Percentiles rank a stretch among this genome's conserved stretches.
phyloP scores from a whole-genome alignment of 2,797 vertebrate species.

The Sebastes iracundus region DNA sequence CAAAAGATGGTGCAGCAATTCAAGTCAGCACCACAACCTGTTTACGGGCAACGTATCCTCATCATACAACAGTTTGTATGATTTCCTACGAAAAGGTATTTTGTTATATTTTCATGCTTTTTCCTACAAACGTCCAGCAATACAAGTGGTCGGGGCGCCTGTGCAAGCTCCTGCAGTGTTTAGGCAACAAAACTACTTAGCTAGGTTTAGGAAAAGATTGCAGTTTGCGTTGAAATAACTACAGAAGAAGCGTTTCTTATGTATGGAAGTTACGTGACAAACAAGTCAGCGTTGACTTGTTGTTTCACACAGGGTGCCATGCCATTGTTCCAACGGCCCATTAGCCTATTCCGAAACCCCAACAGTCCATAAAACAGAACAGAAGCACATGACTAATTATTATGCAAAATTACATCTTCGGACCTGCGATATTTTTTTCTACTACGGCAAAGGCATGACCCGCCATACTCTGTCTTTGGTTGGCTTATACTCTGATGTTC shows the following conservation, averaged over 20 bases:
- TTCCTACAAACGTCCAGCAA: background rate
- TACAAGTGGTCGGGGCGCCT: background rate
- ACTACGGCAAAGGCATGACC: too few relatives aligned
- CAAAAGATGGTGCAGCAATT: background rate
- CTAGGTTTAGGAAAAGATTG: background rate
- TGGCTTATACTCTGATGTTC: too few relatives aligned
- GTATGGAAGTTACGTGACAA: background rate
- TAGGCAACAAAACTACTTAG: background rate
- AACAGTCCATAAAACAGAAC: too few relatives aligned
- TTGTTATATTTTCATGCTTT: fast-evolving
- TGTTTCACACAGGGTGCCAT: background rate
- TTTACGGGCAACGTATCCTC: background rate
- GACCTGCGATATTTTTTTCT: too few relatives aligned
- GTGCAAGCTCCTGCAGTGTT: background rate
- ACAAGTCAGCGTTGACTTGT: background rate
- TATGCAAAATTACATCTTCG: too few relatives aligned
- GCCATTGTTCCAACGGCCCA: too few relatives aligned
- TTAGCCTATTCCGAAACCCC: too few relatives aligned
- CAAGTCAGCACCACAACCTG: background rate
- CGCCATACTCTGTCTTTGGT: too few relatives aligned
- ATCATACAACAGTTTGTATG: background rate
- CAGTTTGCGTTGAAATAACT: background rate
- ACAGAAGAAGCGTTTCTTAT: background rate
- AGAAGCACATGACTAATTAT: too few relatives aligned
- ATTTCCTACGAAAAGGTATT: background rate